Evolutionary conservation across 2,888 invertebrate genomes (phyloP).

Genomic region (Microctonus hyperodae): DNA sequence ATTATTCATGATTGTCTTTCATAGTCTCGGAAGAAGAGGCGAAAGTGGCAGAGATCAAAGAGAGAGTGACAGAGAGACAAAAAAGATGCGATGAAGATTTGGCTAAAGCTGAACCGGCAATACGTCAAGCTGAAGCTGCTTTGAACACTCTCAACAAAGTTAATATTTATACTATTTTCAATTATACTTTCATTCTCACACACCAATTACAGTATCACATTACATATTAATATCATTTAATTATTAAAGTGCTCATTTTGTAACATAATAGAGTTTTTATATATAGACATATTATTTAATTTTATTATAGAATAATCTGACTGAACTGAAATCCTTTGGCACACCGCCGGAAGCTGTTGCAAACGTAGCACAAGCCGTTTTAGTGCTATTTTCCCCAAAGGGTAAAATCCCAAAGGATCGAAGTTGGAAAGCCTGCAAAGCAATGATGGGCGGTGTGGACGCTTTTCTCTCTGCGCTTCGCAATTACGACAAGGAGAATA

Average conservation of each 20-base stretch:
- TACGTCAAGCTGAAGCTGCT: constrained; percentile 88
- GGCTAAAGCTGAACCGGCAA: constrained; percentile 89
- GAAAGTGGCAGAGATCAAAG: constrained; percentile 88
- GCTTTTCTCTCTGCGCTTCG: constrained; percentile 83
- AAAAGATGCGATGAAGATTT: constrained; percentile 89
- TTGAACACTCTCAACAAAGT: constrained; percentile 90
- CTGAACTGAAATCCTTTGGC: constrained; percentile 93
- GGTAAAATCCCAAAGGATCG: constrained; percentile 91
- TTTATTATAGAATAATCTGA: constrained; percentile 74
- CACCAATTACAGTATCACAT: neutral
- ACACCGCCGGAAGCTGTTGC: constrained; percentile 90
- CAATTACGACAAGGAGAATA: constrained; percentile 93
- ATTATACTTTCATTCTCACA: too few species aligned
- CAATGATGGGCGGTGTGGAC: constrained; percentile 90
- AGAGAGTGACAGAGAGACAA: constrained; percentile 84
- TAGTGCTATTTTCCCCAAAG: constrained; percentile 82
- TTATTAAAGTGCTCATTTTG: neutral
- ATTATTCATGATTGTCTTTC: constrained; percentile 30
- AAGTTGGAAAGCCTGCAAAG: constrained; percentile 91
- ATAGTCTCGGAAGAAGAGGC: constrained; percentile 83
- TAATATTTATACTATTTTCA: neutral
- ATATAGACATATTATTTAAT: constrained; percentile 17
- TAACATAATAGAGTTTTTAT: neutral
- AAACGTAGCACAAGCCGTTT: constrained; percentile 85
- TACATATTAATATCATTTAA: neutral